phyloP scores from a whole-genome alignment of 2,797 vertebrate species.

The Gymnopithys bicolor region DNA sequence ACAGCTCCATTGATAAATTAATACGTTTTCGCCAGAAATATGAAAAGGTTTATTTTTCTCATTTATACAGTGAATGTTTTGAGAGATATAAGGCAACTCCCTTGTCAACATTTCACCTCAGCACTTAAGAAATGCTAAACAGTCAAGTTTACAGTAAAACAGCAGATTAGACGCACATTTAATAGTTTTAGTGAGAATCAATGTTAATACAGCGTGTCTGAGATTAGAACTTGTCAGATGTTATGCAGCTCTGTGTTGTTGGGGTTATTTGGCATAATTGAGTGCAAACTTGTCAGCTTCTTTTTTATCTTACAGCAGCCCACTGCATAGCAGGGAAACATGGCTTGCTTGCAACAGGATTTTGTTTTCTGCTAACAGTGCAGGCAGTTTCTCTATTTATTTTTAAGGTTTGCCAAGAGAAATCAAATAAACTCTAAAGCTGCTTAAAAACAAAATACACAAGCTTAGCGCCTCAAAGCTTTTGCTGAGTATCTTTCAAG shows the following conservation, averaged over 20 bases:
- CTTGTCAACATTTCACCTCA: constrained; percentile 61
- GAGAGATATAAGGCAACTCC: constrained; percentile 74
- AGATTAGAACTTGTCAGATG: constrained; percentile 40
- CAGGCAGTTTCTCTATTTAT: constrained; percentile 44
- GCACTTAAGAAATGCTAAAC: constrained; percentile 66
- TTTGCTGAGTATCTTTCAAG: constrained; percentile 35
- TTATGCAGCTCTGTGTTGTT: background rate
- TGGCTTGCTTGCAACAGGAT: constrained; percentile 48
- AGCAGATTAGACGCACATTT: constrained; percentile 68
- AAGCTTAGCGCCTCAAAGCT: constrained; percentile 46
- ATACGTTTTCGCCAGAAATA: constrained; percentile 67
- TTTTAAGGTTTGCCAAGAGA: constrained; percentile 29
- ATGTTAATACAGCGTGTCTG: constrained; percentile 54
- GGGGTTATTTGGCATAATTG: constrained; percentile 64
- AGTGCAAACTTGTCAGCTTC: constrained; percentile 68
- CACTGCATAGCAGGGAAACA: constrained; percentile 27
- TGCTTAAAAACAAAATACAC: constrained; percentile 46
- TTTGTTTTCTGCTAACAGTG: constrained; percentile 54
- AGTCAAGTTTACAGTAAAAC: constrained; percentile 71
- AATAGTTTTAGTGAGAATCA: constrained; percentile 42
- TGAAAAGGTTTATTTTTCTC: constrained; percentile 65
- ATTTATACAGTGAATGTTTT: constrained; percentile 70
- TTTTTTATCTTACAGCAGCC: constrained; percentile 47
- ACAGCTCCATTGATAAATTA: constrained; percentile 61
- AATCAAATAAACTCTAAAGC: constrained; percentile 59